A percentile compares a stretch with the other conserved stretches of the same genome.
phyloP scores from a whole-genome alignment of 2,797 vertebrate species.

The Anableps anableps region DNA sequence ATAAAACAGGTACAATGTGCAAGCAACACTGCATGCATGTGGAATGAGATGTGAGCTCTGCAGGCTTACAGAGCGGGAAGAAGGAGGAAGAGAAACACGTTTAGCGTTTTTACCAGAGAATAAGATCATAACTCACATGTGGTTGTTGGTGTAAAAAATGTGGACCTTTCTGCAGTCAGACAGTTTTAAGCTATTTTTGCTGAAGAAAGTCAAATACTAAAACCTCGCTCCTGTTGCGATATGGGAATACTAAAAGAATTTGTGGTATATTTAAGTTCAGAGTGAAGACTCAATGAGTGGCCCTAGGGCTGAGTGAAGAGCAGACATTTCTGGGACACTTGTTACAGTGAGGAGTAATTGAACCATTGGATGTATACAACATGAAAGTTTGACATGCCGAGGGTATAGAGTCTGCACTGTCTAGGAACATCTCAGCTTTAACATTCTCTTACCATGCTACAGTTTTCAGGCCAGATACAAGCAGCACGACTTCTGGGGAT shows the following conservation, averaged over 20 bases:
- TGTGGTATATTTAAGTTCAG: slow-evolving; percentile 47
- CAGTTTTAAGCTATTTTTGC: slow-evolving; percentile 16
- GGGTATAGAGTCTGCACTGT: slow-evolving; percentile 48
- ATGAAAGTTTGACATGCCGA: slow-evolving; percentile 50
- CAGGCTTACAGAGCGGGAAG: slow-evolving; percentile 25
- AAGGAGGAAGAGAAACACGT: slow-evolving; percentile 20
- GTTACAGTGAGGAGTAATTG: slow-evolving; percentile 69
- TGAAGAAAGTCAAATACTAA: slow-evolving; percentile 36
- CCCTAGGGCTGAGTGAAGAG: slow-evolving; percentile 48
- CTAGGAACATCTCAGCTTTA: slow-evolving; percentile 54
- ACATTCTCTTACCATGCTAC: slow-evolving; percentile 45
- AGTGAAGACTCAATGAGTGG: slow-evolving; percentile 42
- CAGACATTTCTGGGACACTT: slow-evolving; percentile 74
- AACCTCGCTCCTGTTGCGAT: slow-evolving; percentile 27
- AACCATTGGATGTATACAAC: slow-evolving; percentile 54
- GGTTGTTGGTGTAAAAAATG: slow-evolving; percentile 37
- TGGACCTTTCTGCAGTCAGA: slow-evolving; percentile 37
- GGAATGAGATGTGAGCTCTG: slow-evolving; percentile 45
- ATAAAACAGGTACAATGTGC: slow-evolving; percentile 49
- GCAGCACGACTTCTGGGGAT: not conserved
- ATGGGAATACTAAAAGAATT: slow-evolving; percentile 45
- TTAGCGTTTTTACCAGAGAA: slow-evolving; percentile 49
- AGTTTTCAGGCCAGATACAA: slow-evolving; percentile 38
- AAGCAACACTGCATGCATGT: slow-evolving; percentile 55
- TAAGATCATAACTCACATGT: slow-evolving; percentile 59